Percentiles rank a stretch among this genome's conserved stretches.
phyloP scores from a whole-genome alignment of 2,113 vertebrate species.

The Ursus arctos region DNA sequence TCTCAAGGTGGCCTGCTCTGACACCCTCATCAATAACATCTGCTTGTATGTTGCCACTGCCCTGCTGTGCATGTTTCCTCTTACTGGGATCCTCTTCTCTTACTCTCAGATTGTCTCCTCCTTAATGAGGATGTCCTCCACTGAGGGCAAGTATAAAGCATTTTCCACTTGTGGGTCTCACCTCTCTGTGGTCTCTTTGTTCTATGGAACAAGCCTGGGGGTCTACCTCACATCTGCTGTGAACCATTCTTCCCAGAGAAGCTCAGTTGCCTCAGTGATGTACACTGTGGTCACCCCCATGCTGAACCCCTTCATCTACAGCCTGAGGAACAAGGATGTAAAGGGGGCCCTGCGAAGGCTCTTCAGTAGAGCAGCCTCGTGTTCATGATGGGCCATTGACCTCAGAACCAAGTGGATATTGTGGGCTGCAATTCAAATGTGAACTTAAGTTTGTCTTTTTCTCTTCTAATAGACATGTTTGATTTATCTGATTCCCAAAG shows the following conservation, averaged over 20 bases:
- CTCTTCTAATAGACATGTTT: too few species aligned
- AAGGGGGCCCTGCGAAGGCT: constrained; percentile 37
- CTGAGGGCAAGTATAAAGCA: neutral
- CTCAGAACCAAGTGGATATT: neutral
- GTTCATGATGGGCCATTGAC: neutral
- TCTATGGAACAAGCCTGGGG: neutral
- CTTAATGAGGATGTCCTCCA: neutral
- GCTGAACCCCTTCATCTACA: constrained; percentile 67
- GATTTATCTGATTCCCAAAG: neutral
- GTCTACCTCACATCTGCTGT: constrained; percentile 53
- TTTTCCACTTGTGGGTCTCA: constrained; percentile 69
- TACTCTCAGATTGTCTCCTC: constrained; percentile 52
- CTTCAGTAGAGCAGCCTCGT: neutral
- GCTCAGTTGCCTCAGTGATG: neutral
- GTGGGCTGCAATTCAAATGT: neutral
- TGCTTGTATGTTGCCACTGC: neutral
- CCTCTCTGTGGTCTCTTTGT: constrained; percentile 1
- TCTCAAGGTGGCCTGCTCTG: constrained; percentile 40
- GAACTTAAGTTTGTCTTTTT: neutral
- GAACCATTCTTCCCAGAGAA: neutral
- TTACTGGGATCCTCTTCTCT: constrained; percentile 10
- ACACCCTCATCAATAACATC: constrained; percentile 12
- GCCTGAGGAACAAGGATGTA: constrained; percentile 58
- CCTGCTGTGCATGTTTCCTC: neutral
- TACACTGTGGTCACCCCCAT: constrained; percentile 59